phyloP scores from a whole-genome alignment of 2,113 vertebrate species.

The Crotalus horridus region DNA sequence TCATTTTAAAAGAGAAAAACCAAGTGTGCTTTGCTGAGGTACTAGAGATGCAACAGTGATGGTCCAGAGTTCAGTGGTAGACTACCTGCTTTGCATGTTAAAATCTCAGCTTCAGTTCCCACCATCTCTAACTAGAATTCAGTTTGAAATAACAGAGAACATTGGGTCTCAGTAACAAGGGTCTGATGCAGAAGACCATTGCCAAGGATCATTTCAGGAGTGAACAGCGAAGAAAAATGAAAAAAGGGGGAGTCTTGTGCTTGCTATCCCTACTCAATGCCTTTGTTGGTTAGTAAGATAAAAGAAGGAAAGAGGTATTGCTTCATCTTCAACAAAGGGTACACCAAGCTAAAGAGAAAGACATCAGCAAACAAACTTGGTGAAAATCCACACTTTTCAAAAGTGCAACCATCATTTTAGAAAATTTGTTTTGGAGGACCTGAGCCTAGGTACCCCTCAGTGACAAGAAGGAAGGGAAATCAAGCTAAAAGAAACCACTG shows the following conservation, averaged over 20 bases:
- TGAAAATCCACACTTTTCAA: neutral
- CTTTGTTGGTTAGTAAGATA: neutral
- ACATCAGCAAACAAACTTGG: neutral
- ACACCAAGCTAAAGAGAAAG: neutral
- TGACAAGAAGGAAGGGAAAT: neutral
- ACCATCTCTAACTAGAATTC: neutral
- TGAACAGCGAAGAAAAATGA: neutral
- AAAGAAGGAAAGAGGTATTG: neutral
- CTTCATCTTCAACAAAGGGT: neutral
- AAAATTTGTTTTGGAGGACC: neutral
- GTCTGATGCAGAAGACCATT: neutral
- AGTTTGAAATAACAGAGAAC: neutral
- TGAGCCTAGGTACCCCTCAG: neutral
- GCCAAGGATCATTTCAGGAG: neutral
- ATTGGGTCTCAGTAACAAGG: neutral
- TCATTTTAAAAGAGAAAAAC: neutral
- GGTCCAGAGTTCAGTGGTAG: neutral
- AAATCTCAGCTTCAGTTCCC: neutral
- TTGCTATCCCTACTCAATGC: neutral
- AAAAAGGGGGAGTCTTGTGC: neutral
- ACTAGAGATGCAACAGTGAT: neutral
- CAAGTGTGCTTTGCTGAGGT: neutral
- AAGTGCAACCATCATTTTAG: neutral
- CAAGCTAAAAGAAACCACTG: neutral
- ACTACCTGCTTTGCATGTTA: neutral